A percentile compares a stretch with the other conserved stretches of the same genome.
Conservation (phyloP, 2,113 vertebrate genomes). For the Lycocorax pyrrhopterus region DNA sequence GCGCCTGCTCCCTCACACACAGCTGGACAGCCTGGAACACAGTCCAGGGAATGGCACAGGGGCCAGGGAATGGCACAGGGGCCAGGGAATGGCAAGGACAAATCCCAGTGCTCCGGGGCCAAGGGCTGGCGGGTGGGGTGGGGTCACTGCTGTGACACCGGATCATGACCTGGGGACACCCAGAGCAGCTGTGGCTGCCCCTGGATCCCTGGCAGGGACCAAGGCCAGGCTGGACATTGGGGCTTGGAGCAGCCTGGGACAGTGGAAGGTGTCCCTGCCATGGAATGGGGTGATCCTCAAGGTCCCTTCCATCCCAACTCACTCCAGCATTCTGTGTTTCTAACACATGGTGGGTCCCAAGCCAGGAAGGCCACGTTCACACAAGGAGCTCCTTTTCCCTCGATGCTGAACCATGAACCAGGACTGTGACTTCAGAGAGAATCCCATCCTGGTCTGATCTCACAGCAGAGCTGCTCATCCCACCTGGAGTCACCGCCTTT, state of each 20-base stretch:
- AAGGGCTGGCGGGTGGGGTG: neutral
- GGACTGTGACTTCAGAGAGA: neutral
- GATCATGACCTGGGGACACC: accelerated
- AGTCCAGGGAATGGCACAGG: neutral
- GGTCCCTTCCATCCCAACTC: neutral
- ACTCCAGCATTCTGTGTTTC: neutral
- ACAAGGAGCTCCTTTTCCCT: neutral
- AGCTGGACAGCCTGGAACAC: accelerated
- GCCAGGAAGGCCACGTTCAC: too few relatives aligned
- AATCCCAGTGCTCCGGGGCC: accelerated
- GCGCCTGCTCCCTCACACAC: neutral
- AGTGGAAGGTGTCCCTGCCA: neutral
- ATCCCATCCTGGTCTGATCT: neutral
- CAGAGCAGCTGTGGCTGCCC: neutral
- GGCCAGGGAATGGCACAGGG: neutral
- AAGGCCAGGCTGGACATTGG: neutral
- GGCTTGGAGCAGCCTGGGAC: neutral
- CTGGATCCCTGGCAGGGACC: neutral
- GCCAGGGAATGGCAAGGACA: neutral
- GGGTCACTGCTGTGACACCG: neutral
- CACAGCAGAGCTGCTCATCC: neutral
- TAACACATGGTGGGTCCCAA: neutral
- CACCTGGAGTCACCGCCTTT: neutral
- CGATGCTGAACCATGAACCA: neutral
- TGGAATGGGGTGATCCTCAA: too few relatives aligned